phyloP scores from a whole-genome alignment of 2,888 invertebrate genomes.

The Eupsilia transversa region DNA sequence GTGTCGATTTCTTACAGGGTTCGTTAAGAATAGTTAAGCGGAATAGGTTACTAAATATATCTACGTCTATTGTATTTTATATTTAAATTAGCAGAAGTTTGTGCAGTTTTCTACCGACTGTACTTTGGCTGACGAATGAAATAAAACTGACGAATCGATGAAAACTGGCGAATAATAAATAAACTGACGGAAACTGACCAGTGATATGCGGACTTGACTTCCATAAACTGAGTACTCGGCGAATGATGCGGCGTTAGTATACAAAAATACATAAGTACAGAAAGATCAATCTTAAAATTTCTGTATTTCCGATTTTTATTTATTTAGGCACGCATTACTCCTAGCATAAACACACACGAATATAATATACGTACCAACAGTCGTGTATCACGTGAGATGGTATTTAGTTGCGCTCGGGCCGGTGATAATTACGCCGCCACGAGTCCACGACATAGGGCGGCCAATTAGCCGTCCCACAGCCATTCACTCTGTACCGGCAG shows the following conservation, averaged over 20 bases:
- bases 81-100: too few species aligned
- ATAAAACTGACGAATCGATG: too few species aligned
- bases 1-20: too few species aligned
- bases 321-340: not conserved
- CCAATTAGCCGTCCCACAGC: constrained; percentile 76
- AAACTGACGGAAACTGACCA: too few species aligned
- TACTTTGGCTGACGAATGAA: too few species aligned
- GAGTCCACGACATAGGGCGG: constrained; percentile 67
- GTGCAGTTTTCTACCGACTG: too few species aligned
- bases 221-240: too few species aligned
- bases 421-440: constrained; percentile 81
- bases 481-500: constrained; percentile 73
- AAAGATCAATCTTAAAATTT: not conserved
- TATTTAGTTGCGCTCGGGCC: constrained; percentile 67
- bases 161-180: too few species aligned
- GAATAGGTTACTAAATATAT: too few species aligned
- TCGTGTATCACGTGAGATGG: constrained; percentile 63
- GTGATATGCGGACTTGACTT: too few species aligned
- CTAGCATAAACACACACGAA: constrained; percentile 18
- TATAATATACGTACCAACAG: constrained; percentile 18
- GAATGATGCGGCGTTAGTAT: not conserved
- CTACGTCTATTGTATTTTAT: too few species aligned
- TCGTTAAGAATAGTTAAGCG: too few species aligned
- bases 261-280: not conserved
- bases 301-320: not conserved